Evolutionary conservation across 1,140 invertebrate species (phyloP), one percentile per base, ranked within the genome.

Genomic region (Microplitis mediator): DNA sequence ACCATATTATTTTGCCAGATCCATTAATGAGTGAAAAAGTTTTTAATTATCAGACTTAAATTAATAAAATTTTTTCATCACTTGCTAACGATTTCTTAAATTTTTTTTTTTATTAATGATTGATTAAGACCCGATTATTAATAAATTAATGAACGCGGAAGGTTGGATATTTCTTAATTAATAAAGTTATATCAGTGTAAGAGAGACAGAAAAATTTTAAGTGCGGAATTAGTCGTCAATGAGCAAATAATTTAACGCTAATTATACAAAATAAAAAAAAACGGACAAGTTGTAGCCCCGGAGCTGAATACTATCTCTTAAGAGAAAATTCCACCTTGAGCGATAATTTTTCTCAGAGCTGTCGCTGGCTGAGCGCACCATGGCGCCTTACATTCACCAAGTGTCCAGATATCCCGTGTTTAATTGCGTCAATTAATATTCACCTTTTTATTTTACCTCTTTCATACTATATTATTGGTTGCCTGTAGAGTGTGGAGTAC

Each of bases 381-480:
- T 54, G 13, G 52, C 52, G 52, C 52, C 39, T 45, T 45, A 45
- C 39, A 45, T 45, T 45, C 5, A 45, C 39, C 13, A 54, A 54
- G n/a, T 14, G 16, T 16, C 52, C 52, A 54, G 75, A 79, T 76
- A 79, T 69, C 70, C 71, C 45, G 70, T 58, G 45, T 73, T 81
- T 81, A 80, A 81, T 81, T 79, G 75, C 76, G 69, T 77, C 77
- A 81, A 81, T 81, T 81, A 81, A 81, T 81, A 80, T 76, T 76
- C 78, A 66, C 74, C 71, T 67, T 67, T 65, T 63, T 65, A 69
- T 69, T 67, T 68, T 67, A 56, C 72, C 71, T 69, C 54, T 34
- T 39, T 35, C 65, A 23, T 64, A 50, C 60, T 36, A 54, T 69
- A 45, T 61, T 61, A 31, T 35, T 5, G 13, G 61, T 39, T 62